Evolutionary conservation across 2,113 vertebrate genomes (phyloP), one percentile per base, ranked within the genome.

Genomic region (Eurystomus gularis): DNA sequence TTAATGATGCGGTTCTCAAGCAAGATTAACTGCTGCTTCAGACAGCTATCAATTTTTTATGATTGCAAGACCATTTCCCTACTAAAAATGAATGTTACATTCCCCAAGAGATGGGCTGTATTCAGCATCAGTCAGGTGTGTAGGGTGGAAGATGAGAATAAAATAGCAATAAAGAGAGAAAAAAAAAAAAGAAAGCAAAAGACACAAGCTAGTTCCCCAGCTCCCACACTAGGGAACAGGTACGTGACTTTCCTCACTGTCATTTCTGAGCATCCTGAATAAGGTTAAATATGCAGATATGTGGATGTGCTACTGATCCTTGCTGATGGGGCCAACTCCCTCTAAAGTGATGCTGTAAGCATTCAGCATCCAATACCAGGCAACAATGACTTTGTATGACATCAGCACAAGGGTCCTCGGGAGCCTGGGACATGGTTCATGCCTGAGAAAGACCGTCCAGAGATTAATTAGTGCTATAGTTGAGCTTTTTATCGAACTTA

Each of bases 1-100:
- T 96, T 96, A 96, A 97, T 96, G 96, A 94, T 89, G 90, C 88
- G 93, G 90, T 90, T 93, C 94, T 90, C 88, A 95, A 90, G 86
- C 82, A 95, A 94, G 86, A 96, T 94, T 94, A 96, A 96, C 86
- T 86, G 80, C 82, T 94, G 86, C 76, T 86, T 96, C 90, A 95
- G 90, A 88, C 61, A 92, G 80, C 49, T 90, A 96, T 95, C 82
- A 88, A 88, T 94, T 95, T 95, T 96, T 96, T 97, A 96, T 91
- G 88, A 93, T 40, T 91, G 95, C 86, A 79, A 86, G 82, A 93
- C 92, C 72, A 61, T 93, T 96, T 96, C 61, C 80, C 57, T 86
- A 42, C 82, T 94, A 69, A 93, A 97, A 90, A 88, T 54, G 76
- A 65, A 90, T 71, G 64, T 86, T 88, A 78, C 37, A 69, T 73